phyloP scores from a whole-genome alignment of 2,888 invertebrate genomes.

The Ptilodon capucinus region DNA sequence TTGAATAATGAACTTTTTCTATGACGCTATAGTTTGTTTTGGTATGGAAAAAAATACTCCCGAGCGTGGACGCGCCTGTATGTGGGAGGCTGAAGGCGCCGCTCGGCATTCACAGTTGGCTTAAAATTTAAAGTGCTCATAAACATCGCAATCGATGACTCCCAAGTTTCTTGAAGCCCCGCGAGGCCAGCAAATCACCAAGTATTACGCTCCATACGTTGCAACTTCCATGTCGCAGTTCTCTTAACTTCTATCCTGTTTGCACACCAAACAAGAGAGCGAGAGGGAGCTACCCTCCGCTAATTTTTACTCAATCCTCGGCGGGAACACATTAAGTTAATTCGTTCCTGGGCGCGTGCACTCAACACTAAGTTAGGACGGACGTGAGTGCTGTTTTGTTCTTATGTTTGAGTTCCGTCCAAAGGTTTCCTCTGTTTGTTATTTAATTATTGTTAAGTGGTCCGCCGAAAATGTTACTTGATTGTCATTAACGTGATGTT shows the following conservation, averaged over 20 bases:
- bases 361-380: conserved; percentile 44
- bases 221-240: conserved; percentile 20
- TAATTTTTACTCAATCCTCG: conserved; percentile 56
- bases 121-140: conserved; percentile 51
- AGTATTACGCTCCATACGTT: conserved; percentile 31
- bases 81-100: too few species aligned
- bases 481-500: conserved; percentile 4
- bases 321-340: conserved; percentile 56
- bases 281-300: conserved; percentile 25
- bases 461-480: conserved; percentile 7
- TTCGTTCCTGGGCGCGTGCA: conserved; percentile 49
- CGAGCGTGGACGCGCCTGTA: too few species aligned
- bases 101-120: too few species aligned
- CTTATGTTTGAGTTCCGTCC: conserved; percentile 34
- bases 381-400: conserved; percentile 27
- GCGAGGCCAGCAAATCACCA: conserved; percentile 41
- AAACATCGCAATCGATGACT: conserved; percentile 55
- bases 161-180: conserved; percentile 37
- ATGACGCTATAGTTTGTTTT: too few species aligned
- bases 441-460: conserved; percentile 43
- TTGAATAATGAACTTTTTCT: too few species aligned
- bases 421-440: conserved; percentile 34
- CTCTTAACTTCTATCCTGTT: conserved; percentile 13
- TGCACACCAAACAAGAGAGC: conserved; percentile 13
- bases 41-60: too few species aligned